A percentile compares a stretch with the other conserved stretches of the same genome.
phyloP scores from a whole-genome alignment of 2,113 vertebrate genomes.

The Pristiophorus japonicus region DNA sequence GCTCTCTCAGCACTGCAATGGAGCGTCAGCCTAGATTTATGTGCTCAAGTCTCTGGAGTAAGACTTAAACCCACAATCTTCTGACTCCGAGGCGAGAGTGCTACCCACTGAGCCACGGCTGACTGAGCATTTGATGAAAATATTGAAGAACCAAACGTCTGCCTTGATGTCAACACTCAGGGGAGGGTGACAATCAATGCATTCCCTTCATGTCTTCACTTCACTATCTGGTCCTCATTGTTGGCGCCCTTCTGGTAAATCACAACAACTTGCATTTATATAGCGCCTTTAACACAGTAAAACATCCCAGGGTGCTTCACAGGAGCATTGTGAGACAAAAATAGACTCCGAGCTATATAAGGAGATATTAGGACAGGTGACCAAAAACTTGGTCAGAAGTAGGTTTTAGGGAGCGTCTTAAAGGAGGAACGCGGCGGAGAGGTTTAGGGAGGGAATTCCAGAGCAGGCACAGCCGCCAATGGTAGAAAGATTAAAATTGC shows the following conservation, averaged over 20 bases:
- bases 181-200: too few species aligned
- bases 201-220: too few species aligned
- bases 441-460: not conserved
- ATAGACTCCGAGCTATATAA: not conserved
- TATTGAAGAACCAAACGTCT: not conserved
- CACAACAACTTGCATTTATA: not conserved
- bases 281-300: not conserved
- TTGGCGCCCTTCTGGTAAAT: not conserved
- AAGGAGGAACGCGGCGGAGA: not conserved
- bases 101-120: too few species aligned
- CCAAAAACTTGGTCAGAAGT: not conserved
- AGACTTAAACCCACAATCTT: too few species aligned
- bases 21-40: too few species aligned
- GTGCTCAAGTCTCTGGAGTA: too few species aligned
- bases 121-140: too few species aligned
- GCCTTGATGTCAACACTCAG: too few species aligned
- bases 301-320: not conserved
- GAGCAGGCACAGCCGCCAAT: not conserved
- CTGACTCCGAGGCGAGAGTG: too few species aligned
- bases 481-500: not conserved
- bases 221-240: too few species aligned
- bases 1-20: too few species aligned
- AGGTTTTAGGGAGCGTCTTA: not conserved
- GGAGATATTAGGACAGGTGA: not conserved
- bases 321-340: not conserved